Conservation (phyloP, 1,140 invertebrate species). For the Phthorimaea operculella region DNA sequence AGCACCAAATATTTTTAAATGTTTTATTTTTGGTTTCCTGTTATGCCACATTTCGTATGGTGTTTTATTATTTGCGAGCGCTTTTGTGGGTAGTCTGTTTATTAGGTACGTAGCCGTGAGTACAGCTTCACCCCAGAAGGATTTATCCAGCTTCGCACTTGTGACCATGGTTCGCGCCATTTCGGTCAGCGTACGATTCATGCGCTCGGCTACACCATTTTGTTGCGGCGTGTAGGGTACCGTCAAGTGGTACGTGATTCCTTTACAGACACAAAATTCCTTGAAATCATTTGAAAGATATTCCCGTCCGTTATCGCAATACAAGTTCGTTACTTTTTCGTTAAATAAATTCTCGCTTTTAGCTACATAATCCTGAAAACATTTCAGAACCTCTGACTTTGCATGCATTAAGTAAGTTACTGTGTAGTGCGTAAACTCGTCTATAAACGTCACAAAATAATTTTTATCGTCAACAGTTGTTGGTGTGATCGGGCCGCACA, state of each 20-base stretch:
- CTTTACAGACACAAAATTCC: not conserved
- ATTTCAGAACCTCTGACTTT: too few relatives aligned
- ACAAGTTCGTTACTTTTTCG: too few relatives aligned
- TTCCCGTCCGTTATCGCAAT: too few relatives aligned
- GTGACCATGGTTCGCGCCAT: not conserved
- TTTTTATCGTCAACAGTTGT: not conserved
- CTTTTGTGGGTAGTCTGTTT: not conserved
- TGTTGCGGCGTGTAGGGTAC: conserved; percentile 3
- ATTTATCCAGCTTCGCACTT: not conserved
- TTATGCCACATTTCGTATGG: not conserved
- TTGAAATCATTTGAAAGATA: too few relatives aligned
- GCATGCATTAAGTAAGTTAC: too few relatives aligned
- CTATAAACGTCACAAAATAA: not conserved
- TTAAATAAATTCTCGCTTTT: too few relatives aligned
- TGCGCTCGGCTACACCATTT: not conserved
- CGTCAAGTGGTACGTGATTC: not conserved
- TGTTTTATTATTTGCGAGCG: not conserved
- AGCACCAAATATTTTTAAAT: not conserved
- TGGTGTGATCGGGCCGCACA: not conserved
- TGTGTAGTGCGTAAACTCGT: not conserved
- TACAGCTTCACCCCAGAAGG: not conserved
- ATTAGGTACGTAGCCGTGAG: not conserved
- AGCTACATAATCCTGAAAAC: too few relatives aligned
- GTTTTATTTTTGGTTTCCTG: not conserved
- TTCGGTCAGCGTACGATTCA: not conserved